phyloP scores from a whole-genome alignment of 2,888 invertebrate genomes.

The Rhagonycha lutea region DNA sequence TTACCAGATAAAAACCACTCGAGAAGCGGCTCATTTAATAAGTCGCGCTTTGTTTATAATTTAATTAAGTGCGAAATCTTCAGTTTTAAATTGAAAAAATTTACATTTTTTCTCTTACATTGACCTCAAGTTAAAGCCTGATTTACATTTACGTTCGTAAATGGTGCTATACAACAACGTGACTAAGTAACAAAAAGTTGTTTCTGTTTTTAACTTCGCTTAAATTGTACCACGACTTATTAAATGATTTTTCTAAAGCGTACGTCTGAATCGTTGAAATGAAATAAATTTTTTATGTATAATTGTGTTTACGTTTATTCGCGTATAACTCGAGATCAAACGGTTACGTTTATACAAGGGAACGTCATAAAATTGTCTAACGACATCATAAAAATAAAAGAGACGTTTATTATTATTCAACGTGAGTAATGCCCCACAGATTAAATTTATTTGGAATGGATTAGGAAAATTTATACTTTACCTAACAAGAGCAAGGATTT shows the following conservation, averaged over 20 bases:
- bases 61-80: not conserved
- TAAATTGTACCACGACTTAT: not conserved
- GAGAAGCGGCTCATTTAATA: not conserved
- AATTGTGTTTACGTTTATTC: not conserved
- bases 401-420: not conserved
- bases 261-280: not conserved
- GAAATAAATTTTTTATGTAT: not conserved
- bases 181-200: not conserved
- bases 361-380: not conserved
- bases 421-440: not conserved
- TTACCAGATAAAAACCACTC: not conserved
- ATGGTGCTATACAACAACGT: not conserved
- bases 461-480: too few species aligned
- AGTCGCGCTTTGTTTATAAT: not conserved
- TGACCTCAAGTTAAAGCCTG: not conserved
- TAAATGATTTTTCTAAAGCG: not conserved
- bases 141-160: not conserved
- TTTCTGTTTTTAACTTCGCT: not conserved
- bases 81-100: not conserved
- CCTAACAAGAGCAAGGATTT: too few species aligned
- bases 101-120: not conserved
- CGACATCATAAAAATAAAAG: not conserved
- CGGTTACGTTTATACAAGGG: not conserved
- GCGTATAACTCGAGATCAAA: not conserved
- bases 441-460: not conserved